Evolutionary conservation across 1,140 invertebrate genomes (phyloP).

Genomic region (Centruroides vittatus): DNA sequence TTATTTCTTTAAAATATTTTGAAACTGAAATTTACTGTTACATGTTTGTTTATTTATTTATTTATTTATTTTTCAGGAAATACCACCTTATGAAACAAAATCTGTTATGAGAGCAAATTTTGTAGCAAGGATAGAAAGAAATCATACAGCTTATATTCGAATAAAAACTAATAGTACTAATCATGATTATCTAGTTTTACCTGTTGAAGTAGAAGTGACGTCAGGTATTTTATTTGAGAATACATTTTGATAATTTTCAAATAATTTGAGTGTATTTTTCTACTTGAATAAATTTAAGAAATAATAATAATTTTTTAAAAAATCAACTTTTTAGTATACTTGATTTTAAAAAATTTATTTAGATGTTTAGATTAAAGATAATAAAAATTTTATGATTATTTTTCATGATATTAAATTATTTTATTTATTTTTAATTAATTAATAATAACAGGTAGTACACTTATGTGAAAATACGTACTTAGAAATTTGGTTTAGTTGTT

Average conservation of each 20-base stretch:
- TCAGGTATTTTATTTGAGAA: conserved; percentile 25
- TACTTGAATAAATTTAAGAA: neutral
- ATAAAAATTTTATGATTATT: too few relatives aligned
- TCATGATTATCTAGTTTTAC: conserved; percentile 51
- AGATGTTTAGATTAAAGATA: too few relatives aligned
- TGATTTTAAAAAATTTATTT: too few relatives aligned
- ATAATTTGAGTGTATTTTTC: neutral
- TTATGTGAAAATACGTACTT: too few relatives aligned
- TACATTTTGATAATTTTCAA: neutral
- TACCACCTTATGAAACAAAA: conserved; percentile 77
- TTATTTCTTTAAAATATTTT: too few relatives aligned
- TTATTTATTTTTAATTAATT: too few relatives aligned
- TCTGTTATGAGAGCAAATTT: conserved; percentile 75
- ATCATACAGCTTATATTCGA: conserved; percentile 68
- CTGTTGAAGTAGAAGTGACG: conserved; percentile 74
- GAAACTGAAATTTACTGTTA: too few relatives aligned
- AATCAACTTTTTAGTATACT: too few relatives aligned
- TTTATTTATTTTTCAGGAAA: conserved; percentile 37
- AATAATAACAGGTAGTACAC: too few relatives aligned
- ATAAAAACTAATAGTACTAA: conserved; percentile 51
- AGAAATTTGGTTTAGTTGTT: too few relatives aligned
- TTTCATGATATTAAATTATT: too few relatives aligned
- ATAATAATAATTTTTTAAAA: neutral
- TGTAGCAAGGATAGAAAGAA: conserved; percentile 54
- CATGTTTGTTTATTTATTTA: too few relatives aligned